Percentiles rank a stretch among this genome's conserved stretches.
These are phyloP conservation scores for Camelus bactrianus DNA, from an alignment of 2,113 vertebrate species.

Conservation along the genomic window DNA sequence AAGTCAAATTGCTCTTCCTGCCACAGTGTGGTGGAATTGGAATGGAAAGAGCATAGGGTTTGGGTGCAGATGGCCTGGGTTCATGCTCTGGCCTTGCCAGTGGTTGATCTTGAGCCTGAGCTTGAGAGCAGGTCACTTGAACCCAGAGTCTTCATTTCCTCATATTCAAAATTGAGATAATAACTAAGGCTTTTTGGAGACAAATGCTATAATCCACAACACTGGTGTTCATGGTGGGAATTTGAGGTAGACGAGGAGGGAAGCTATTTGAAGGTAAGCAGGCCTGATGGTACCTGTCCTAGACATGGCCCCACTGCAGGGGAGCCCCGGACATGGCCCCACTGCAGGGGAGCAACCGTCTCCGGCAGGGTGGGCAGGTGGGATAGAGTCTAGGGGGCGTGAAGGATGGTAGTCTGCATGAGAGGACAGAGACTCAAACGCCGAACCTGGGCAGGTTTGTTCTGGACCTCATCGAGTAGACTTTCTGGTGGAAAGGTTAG, in stretches of 20 bases:
- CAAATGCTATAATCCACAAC: neutral
- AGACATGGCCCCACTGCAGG: neutral
- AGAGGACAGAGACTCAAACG: neutral
- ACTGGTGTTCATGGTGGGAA: neutral
- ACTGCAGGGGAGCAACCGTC: neutral
- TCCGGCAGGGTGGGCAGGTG: neutral
- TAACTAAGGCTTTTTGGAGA: neutral
- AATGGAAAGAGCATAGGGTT: neutral
- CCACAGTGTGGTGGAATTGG: neutral
- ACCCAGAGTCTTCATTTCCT: neutral
- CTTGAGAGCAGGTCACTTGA: neutral
- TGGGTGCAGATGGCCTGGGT: neutral
- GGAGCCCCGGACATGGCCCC: neutral
- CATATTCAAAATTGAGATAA: neutral
- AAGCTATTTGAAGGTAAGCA: neutral
- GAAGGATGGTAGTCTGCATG: neutral
- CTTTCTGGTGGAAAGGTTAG: neutral
- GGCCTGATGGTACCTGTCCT: no score
- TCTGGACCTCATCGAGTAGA: neutral
- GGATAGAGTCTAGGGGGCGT: neutral
- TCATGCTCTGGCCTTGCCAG: neutral
- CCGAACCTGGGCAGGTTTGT: neutral
- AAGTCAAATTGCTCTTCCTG: neutral
- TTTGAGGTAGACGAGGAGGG: neutral
- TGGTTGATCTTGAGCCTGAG: neutral